Evolutionary conservation across 37 sponge, comb jelly and placozoan genomes (phyloP).

Genomic region (Oscarella lobularis): DNA sequence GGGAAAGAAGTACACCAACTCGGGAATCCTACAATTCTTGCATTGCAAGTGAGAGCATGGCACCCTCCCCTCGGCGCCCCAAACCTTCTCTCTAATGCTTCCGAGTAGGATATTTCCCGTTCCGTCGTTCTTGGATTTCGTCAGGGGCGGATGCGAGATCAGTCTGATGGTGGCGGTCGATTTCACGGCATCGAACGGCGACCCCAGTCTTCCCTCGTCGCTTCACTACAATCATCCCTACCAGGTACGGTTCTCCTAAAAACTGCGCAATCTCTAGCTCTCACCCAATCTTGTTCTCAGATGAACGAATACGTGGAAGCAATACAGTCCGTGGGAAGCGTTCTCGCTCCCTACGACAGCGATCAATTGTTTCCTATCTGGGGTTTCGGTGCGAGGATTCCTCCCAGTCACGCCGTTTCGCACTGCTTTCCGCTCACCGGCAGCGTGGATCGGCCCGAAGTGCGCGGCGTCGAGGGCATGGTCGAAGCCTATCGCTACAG

Average conservation of each 20-base stretch:
- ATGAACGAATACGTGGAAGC: not conserved
- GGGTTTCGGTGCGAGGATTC: conserved; percentile 34
- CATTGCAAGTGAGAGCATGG: conserved; percentile 30
- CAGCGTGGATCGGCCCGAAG: conserved; percentile 21
- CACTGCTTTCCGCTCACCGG: conserved; percentile 32
- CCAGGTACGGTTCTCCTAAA: not conserved
- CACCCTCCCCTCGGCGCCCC: not conserved
- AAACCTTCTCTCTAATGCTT: too few relatives aligned
- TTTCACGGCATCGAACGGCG: conserved; percentile 12
- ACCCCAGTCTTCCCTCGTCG: not conserved
- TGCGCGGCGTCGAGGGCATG: conserved; percentile 12
- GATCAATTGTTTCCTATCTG: conserved; percentile 14
- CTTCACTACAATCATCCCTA: conserved; percentile 1
- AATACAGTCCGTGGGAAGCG: not conserved
- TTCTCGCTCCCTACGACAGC: conserved; percentile 7
- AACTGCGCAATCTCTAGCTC: not conserved
- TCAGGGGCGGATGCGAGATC: not conserved
- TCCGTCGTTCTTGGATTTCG: not conserved
- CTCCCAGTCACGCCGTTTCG: conserved; percentile 5
- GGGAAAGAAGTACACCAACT: conserved; percentile 48
- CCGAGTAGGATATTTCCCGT: not conserved
- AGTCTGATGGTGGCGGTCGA: not conserved
- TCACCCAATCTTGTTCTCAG: not conserved
- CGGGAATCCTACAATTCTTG: conserved; percentile 46
- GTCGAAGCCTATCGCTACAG: not conserved